Evolutionary conservation across 2,113 vertebrate genomes (phyloP).

Genomic region (Ceratotherium simum): DNA sequence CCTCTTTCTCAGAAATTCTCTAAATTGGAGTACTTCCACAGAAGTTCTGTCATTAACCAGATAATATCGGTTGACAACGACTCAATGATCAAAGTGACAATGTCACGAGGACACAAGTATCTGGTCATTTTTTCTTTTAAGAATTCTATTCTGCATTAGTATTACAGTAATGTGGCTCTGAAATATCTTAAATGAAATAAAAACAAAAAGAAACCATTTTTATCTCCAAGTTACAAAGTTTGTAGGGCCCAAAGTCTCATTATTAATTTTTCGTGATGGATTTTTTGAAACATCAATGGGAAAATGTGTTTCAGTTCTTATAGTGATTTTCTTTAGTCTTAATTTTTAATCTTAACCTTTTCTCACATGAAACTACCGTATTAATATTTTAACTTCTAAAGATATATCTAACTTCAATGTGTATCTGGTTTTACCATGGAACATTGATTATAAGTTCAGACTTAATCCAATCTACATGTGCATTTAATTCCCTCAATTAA

Average conservation of each 20-base stretch:
- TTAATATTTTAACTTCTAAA: background rate
- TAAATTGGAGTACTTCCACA: background rate
- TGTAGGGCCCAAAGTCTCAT: background rate
- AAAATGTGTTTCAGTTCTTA: background rate
- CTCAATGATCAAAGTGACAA: constrained; percentile 26
- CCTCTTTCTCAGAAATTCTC: background rate
- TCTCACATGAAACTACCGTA: background rate
- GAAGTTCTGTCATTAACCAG: background rate
- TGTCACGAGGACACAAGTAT: background rate
- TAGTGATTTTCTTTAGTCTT: background rate
- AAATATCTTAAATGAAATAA: constrained; percentile 3
- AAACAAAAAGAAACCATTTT: background rate
- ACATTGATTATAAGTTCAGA: background rate
- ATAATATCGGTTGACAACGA: background rate
- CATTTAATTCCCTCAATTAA: background rate
- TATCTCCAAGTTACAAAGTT: background rate
- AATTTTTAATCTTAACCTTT: background rate
- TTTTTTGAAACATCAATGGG: background rate
- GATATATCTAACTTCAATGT: background rate
- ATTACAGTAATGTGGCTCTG: background rate
- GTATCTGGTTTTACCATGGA: background rate
- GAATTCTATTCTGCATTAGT: background rate
- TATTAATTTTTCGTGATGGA: background rate
- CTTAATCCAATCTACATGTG: background rate
- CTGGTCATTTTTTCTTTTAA: background rate